A percentile compares a stretch with the other conserved stretches of the same genome.
These are phyloP conservation scores for Melanotaenia duboulayi DNA, from an alignment of 2,113 vertebrate species.

Conservation along the genomic window DNA sequence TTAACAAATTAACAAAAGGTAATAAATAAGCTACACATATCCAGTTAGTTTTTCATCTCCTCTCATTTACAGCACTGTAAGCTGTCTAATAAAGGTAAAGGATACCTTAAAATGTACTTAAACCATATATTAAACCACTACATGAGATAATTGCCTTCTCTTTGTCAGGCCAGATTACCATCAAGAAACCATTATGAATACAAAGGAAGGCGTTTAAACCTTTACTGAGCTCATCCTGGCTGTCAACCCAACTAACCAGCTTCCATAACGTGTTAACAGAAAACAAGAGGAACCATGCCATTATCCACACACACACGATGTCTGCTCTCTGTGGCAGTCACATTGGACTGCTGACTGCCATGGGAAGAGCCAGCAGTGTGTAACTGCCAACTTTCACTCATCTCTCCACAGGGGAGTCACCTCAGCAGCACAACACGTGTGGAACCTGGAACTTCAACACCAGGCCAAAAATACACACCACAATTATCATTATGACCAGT, in stretches of 20 bases:
- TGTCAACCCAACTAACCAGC: neutral
- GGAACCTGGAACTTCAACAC: conserved; percentile 34
- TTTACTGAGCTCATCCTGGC: neutral
- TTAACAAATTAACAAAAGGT: neutral
- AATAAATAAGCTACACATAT: neutral
- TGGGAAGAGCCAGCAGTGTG: conserved; percentile 31
- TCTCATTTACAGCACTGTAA: neutral
- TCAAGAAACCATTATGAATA: neutral
- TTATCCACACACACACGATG: neutral
- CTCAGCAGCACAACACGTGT: conserved; percentile 59
- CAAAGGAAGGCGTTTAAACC: neutral
- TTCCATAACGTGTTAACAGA: conserved; percentile 13
- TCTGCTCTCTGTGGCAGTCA: conserved; percentile 27
- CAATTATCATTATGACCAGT: neutral
- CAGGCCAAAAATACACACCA: conserved; percentile 1
- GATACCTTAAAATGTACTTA: neutral
- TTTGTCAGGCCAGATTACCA: conserved; percentile 9
- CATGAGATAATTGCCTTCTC: neutral
- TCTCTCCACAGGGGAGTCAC: conserved; percentile 41
- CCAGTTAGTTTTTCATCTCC: neutral
- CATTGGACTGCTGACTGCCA: conserved; percentile 22
- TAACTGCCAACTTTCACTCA: conserved; percentile 60
- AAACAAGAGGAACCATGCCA: neutral
- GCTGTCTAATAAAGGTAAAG: neutral
- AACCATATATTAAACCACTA: neutral